A percentile compares a stretch with the other conserved stretches of the same genome.
Evolutionary conservation across 2,797 vertebrate species (phyloP).

Genomic region (Chrosomus eos): DNA sequence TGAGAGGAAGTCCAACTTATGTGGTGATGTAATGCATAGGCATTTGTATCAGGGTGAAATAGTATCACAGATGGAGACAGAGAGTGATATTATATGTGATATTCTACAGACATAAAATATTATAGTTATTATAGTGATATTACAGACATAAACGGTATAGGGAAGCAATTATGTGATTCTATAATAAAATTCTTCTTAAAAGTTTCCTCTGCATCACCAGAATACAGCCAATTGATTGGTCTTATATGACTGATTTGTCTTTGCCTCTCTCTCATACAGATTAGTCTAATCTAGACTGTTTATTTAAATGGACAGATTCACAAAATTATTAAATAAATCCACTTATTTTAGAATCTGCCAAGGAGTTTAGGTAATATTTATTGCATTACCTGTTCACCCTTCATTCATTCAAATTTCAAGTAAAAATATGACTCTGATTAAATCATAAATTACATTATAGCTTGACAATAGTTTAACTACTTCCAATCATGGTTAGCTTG

Average conservation of each 20-base stretch:
- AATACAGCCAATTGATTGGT: not conserved
- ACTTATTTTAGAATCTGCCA: not conserved
- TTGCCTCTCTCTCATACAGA: not conserved
- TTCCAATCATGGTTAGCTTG: not conserved
- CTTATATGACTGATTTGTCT: not conserved
- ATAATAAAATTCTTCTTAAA: not conserved
- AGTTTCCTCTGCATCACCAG: not conserved
- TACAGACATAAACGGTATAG: not conserved
- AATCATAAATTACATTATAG: not conserved
- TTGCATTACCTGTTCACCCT: not conserved
- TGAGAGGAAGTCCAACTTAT: not conserved
- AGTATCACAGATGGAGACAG: not conserved
- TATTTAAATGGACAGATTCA: not conserved
- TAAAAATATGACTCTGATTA: not conserved
- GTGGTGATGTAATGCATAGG: not conserved
- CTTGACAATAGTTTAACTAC: not conserved
- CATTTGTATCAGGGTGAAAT: slow-evolving; percentile 1
- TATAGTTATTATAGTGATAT: not conserved
- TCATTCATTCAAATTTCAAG: not conserved
- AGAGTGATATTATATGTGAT: not conserved
- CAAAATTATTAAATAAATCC: not conserved
- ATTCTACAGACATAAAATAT: not conserved
- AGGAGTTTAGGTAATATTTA: not conserved
- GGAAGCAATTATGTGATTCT: not conserved
- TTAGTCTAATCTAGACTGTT: not conserved